Conservation (phyloP, 2,113 vertebrate species). For the Sigmodon hispidus region DNA sequence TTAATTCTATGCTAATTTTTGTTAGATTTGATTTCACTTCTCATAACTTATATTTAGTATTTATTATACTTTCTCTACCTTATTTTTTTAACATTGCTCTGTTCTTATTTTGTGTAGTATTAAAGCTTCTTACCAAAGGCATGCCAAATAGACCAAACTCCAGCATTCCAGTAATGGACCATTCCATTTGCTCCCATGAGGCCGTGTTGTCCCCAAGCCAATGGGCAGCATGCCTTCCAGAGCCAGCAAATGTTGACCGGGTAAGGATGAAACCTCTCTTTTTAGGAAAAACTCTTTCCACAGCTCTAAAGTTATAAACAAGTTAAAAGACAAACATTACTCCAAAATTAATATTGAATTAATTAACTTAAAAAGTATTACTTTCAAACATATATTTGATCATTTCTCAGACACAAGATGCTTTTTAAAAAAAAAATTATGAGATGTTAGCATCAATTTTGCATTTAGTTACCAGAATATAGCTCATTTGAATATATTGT, state of each 20-base stretch:
- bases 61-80: neutral
- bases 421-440: neutral
- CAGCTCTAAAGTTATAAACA: slow-evolving; percentile 86
- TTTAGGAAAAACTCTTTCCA: slow-evolving; percentile 87
- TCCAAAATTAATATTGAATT: neutral
- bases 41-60: neutral
- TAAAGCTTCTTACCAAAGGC: slow-evolving; percentile 91
- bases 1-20: neutral
- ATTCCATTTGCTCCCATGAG: slow-evolving; percentile 96
- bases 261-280: slow-evolving; percentile 93
- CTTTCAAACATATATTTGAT: neutral
- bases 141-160: slow-evolving; percentile 96
- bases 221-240: slow-evolving; percentile 92
- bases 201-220: slow-evolving; percentile 97
- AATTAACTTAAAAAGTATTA: neutral
- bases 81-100: neutral
- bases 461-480: neutral
- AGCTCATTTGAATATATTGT: neutral
- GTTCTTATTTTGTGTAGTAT: neutral
- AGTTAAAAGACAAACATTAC: neutral
- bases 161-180: slow-evolving; percentile 95
- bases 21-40: neutral
- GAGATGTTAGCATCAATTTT: neutral
- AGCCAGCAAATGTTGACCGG: slow-evolving; percentile 94
- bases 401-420: neutral